Base-by-base conservation (phyloP, 1,140 invertebrate genomes). In the Varroa destructor region DNA sequence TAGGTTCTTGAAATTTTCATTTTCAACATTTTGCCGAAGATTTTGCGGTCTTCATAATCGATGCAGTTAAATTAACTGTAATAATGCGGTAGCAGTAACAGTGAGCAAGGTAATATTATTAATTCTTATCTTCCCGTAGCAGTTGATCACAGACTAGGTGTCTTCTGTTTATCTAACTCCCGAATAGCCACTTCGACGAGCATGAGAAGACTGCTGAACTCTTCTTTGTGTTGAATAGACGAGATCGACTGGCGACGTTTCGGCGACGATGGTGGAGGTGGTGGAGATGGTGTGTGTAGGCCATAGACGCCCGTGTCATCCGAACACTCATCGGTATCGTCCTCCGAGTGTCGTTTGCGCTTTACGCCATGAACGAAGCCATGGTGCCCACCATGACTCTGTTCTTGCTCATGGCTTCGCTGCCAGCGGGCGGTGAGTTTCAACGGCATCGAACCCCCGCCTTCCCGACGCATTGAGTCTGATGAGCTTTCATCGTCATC, bases 301-400 rank as follows among this genome's bases (percentile, higher is more conserved):
- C 40, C 46, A 46, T 67, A 67, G 61, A 67, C 46, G 40, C 61
- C 61, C 40, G 61, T 67, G 61, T 67, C 61, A 67, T 67, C 61
- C 36, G 61, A 67, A 46, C 61, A 67, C 61, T 67, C 61, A 12
- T 67, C 61, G 46, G 46, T 51, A 37, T 67, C 61, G 37, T 67
- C 61, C 40, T 67, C 61, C 36, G 61, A 67, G 40, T 43, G 61
- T 67, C 61, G 40, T 46, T 67, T 67, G 37, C 61, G 61, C 46
- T 67, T 67, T 67, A 12, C 61, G 46, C 40, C 40, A 37, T 46
- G 46, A 40, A 43, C 40, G 40, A 75, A 71, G 73, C 75, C 70
- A 71, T 77, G 75, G 70, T 77, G 76, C 40, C 61, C 61, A 8
- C 3, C 46, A 51, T 51, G 46, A 8, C 46, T 51, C 8, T 51